A percentile compares a stretch with the other conserved stretches of the same genome.
These are phyloP conservation scores for Vidua macroura DNA, from an alignment of 2,113 vertebrate species.

Conservation along the genomic window DNA sequence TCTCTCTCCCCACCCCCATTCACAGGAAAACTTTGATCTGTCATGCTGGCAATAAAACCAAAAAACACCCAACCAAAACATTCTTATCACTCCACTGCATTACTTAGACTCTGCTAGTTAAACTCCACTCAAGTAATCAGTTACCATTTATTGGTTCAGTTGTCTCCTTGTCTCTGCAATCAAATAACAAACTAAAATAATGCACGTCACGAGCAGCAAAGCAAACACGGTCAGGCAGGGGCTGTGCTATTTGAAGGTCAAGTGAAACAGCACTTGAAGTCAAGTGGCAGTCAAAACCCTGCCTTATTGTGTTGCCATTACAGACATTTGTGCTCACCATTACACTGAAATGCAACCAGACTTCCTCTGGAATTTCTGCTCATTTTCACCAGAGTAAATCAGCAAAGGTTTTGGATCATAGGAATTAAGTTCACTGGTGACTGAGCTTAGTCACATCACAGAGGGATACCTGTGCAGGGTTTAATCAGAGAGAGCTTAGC, in stretches of 20 bases:
- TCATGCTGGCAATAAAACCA: not conserved
- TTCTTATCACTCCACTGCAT: not conserved
- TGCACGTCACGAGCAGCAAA: not conserved
- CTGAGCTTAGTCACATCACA: constrained; percentile 26
- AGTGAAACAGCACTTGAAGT: not conserved
- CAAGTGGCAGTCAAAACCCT: not conserved
- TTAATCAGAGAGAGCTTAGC: constrained; percentile 18
- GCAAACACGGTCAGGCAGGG: not conserved
- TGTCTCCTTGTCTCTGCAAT: not conserved
- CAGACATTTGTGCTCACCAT: not conserved
- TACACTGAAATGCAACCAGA: not conserved
- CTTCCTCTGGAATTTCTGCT: constrained; percentile 8
- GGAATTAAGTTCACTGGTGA: constrained; percentile 1
- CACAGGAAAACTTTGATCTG: constrained; percentile 52
- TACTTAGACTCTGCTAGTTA: not conserved
- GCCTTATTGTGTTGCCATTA: not conserved
- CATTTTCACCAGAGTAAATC: constrained; percentile 11
- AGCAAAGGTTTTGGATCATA: not conserved
- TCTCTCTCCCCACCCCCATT: not conserved
- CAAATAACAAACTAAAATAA: not conserved
- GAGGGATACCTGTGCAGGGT: not conserved
- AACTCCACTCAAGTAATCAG: constrained; percentile 34
- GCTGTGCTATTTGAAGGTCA: not conserved
- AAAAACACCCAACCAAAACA: not conserved
- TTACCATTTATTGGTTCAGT: constrained; percentile 18